phyloP scores from a whole-genome alignment of 2,113 vertebrate genomes.

The Eclectus roratus region DNA sequence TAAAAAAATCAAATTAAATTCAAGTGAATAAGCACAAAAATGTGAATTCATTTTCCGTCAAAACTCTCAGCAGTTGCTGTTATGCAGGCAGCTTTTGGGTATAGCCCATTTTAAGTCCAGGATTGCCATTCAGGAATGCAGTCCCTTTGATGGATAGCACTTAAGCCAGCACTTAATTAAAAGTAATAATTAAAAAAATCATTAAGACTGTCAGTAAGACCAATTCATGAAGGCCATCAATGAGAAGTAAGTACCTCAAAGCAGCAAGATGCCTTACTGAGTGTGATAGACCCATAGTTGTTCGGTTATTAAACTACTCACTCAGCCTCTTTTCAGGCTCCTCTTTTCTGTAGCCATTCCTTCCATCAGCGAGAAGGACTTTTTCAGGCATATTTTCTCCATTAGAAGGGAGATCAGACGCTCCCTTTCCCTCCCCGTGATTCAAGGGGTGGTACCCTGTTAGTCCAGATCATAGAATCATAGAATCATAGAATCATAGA shows the following conservation, averaged over 20 bases:
- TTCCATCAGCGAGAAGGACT: background rate
- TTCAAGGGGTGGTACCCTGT: background rate
- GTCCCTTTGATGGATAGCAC: background rate
- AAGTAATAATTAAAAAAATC: background rate
- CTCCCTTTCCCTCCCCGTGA: background rate
- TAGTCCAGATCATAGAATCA: background rate
- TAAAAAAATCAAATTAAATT: background rate
- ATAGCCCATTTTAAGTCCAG: background rate
- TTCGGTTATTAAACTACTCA: background rate
- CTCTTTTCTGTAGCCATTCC: background rate
- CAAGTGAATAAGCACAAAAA: background rate
- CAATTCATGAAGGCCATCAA: background rate
- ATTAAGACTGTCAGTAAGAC: background rate
- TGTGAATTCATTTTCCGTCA: background rate
- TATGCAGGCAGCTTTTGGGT: background rate
- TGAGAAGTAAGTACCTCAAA: background rate
- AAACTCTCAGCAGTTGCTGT: background rate
- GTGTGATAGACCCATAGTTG: background rate
- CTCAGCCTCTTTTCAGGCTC: background rate
- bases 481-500: background rate
- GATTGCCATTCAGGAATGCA: background rate
- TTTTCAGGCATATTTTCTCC: background rate
- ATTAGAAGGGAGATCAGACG: background rate
- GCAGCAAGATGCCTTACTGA: background rate
- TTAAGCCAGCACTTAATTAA: constrained; percentile 3